Evolutionary conservation across 2,888 invertebrate genomes (phyloP), one percentile per base, ranked within the genome.

Genomic region (Cartodere bifasciata): DNA sequence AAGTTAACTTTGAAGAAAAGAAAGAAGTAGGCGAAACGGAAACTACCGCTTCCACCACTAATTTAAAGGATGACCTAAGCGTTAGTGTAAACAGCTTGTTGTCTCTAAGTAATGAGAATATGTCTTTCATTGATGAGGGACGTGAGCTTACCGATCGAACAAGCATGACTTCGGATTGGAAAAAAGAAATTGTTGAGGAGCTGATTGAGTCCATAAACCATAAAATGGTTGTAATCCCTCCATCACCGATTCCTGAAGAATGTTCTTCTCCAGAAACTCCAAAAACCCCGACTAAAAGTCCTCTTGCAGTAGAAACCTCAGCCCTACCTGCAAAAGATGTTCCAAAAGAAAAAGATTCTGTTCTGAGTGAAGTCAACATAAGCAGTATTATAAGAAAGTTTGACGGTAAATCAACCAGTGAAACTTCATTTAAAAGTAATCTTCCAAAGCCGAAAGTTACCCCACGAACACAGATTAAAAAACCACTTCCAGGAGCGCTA

Each of bases 301-400:
- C 14, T 16, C 12, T 12, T 25, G n/a, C 17, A 10, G 7, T 10
- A n/a, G 23, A 22, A 22, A 12, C 7, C 7, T 2, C n/a, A 13
- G 13, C 12, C 23, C 13, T 12, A 11, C 22, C 13, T 9, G 12
- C 15, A 28, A 15, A 22, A 13, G 11, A 16, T n/a, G n/a, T 13
- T 22, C 14, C 16, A 35, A 16, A 15, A 5, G 29, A 38, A 2
- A 49, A 45, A 37, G 50, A 52, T 38, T 47, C 52, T 2, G 53
- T 50, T 28, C 45, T 59, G 7, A 50, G 53, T 15, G 56, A 59
- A 14, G 52, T 60, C 3, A 55, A 55, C 25, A 50, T 60, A n/a
- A 53, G 56, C 38, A 55, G 49, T 36, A 60, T 60, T 23, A 59
- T 60, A 13, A 57, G 52, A 35, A 58, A 56, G 35, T 59, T 60